A percentile compares a stretch with the other conserved stretches of the same genome.
Evolutionary conservation across 2,888 invertebrate species (phyloP).

Genomic region (Lithophane leautieri): DNA sequence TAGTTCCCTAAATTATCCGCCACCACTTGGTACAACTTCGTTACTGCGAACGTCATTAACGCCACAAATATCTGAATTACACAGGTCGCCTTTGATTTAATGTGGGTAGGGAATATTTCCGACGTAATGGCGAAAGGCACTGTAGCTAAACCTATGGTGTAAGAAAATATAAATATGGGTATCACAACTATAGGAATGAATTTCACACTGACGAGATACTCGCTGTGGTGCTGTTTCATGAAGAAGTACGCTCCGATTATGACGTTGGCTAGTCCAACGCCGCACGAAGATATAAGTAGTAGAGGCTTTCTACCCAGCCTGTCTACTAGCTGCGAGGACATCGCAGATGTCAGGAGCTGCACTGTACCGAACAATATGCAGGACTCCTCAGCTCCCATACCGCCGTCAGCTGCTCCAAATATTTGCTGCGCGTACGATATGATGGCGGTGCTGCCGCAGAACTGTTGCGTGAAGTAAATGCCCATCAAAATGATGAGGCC

Average conservation of each 20-base stretch:
- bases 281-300: constrained; percentile 90
- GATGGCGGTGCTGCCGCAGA: constrained; percentile 91
- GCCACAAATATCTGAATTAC: constrained; percentile 91
- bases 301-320: constrained; percentile 91
- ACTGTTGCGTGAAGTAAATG: constrained; percentile 91
- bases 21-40: constrained; percentile 90
- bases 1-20: constrained; percentile 88
- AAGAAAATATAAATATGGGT: constrained; percentile 91
- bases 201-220: constrained; percentile 84
- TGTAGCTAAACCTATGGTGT: constrained; percentile 91
- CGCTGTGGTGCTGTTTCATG: constrained; percentile 85
- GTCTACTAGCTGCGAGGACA: constrained; percentile 91
- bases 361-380: constrained; percentile 89
- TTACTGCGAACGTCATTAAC: constrained; percentile 90
- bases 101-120: constrained; percentile 92
- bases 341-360: constrained; percentile 89
- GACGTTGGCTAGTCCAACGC: constrained; percentile 88
- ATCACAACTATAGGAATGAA: constrained; percentile 91
- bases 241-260: constrained; percentile 90
- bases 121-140: constrained; percentile 92
- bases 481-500: constrained; percentile 91
- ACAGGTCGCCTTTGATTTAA: constrained; percentile 92
- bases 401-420: constrained; percentile 89
- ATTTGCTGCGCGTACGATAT: constrained; percentile 91
- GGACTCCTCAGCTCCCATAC: constrained; percentile 86